Evolutionary conservation across 2,113 vertebrate genomes (phyloP), one percentile per base, ranked within the genome.

Genomic region (Proteles cristata): DNA sequence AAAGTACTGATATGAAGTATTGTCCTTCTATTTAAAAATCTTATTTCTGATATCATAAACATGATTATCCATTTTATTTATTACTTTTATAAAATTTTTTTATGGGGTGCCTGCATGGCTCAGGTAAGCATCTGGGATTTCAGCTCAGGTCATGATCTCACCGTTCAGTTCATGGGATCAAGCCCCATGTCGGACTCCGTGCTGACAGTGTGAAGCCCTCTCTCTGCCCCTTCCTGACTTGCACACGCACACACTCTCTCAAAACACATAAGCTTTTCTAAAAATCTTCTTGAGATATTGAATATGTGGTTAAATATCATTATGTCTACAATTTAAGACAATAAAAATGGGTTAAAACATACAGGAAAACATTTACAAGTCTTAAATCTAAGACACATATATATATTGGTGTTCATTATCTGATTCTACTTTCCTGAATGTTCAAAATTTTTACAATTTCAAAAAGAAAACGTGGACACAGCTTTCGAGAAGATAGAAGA

Each of bases 301-400:
- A 90, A 61, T 86, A 87, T 45, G 76, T 65, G 39, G 3, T 84
- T 48, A 88, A 84, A 73, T 83, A n/a, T 80, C 61, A 87, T 35
- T 68, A 55, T 19, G 3, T 14, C 39, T 91, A 33, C 39, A 92
- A 92, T 88, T 82, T 88, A 53, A 92, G 92, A 96, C 31, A 81
- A 68, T 73, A 69, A 71, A 93, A 90, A 88, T 35, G 92, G 1
- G 55, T 19, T 76, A 95, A 69, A 26, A 93, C 25, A 80, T 31
- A 79, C 3, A 50, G 39, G 50, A 87, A 88, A 95, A 93, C 4
- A 82, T 88, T 79, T 19, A 88, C 39, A 91, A 91, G 68, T 87
- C 65, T 85, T 73, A 76, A 90, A 90, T 61, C 35, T 74, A 85
- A 33, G 10, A 94, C 84, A 66, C 0, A 55, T 61, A 48, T 43